Conservation (phyloP, 1,140 invertebrate species). For the Leptopilina boulardi region DNA sequence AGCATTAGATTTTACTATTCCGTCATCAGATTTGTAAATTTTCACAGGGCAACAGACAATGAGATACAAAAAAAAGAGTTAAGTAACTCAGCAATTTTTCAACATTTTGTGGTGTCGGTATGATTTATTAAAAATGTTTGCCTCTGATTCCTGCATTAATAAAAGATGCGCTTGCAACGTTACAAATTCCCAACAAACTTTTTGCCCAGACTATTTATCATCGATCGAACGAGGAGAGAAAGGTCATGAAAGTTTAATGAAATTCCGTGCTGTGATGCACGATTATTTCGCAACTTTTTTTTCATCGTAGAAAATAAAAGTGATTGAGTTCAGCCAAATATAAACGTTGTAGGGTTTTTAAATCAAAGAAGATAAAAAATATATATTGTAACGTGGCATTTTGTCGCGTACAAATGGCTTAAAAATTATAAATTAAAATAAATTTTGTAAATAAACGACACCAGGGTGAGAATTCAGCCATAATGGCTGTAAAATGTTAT, state of each 20-base stretch:
- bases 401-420: too few species aligned
- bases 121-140: constrained; percentile 7
- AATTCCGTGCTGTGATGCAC: neutral
- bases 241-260: neutral
- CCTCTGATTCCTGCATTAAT: neutral
- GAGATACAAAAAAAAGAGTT: too few species aligned
- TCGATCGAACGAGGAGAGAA: neutral
- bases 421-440: too few species aligned
- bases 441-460: too few species aligned
- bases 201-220: constrained; percentile 13
- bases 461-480: too few species aligned
- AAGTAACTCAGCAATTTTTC: neutral
- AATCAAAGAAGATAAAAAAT: neutral
- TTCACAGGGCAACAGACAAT: too few species aligned
- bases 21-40: too few species aligned
- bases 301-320: neutral
- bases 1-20: too few species aligned
- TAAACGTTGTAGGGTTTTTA: neutral
- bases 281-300: constrained; percentile 2
- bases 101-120: neutral
- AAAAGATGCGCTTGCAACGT: neutral
- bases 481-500: too few species aligned
- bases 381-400: neutral
- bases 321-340: neutral
- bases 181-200: constrained; percentile 3